Conservation (phyloP, 2,888 invertebrate species). For the Bombylius discolor region DNA sequence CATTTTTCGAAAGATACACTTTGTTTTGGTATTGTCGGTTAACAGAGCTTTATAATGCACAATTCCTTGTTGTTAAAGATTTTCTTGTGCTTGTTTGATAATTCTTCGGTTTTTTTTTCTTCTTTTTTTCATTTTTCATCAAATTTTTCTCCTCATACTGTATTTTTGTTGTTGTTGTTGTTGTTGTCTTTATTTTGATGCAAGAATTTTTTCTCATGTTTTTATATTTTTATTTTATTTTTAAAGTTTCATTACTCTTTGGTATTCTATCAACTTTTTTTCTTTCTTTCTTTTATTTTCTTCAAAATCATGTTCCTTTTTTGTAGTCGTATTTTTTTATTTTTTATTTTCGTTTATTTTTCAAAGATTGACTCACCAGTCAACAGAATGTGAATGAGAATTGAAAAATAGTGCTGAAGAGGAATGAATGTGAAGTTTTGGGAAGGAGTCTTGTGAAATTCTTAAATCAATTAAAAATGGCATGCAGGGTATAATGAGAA, state of each 20-base stretch:
- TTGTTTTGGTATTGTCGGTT: too few relatives aligned
- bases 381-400: neutral
- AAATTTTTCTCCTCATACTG: neutral
- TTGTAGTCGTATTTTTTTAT: too few relatives aligned
- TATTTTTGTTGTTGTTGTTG: neutral
- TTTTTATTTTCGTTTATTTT: neutral
- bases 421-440: constrained; percentile 10
- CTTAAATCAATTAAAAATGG: constrained; percentile 20
- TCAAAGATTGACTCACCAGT: neutral
- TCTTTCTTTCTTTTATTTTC: too few relatives aligned
- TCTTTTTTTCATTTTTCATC: neutral
- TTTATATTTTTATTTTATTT: neutral
- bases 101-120: neutral
- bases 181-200: neutral
- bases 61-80: too few relatives aligned
- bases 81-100: too few relatives aligned
- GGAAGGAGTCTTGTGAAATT: constrained; percentile 18
- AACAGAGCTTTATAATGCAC: too few relatives aligned
- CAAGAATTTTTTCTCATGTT: neutral
- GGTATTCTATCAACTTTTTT: neutral
- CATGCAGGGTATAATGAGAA: constrained; percentile 20
- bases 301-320: too few relatives aligned
- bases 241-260: neutral
- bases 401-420: constrained; percentile 2
- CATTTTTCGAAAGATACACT: too few relatives aligned